Conservation (phyloP, 1,140 invertebrate genomes). For the Drosophila gunungcola region DNA sequence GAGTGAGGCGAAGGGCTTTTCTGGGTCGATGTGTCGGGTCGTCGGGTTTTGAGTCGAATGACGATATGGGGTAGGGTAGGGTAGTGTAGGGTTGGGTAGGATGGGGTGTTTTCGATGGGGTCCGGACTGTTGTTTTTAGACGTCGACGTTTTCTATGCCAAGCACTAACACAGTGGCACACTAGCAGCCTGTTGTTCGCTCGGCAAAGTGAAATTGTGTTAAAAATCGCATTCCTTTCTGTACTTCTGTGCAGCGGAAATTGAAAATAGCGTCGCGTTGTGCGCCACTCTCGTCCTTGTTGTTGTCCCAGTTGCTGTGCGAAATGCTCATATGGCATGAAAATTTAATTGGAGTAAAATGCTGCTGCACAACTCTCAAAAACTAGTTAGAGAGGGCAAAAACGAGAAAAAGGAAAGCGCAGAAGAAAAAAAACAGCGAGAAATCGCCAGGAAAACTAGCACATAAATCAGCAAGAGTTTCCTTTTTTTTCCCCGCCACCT, state of each 20-base stretch:
- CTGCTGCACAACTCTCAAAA: conserved; percentile 75
- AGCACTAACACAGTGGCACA: conserved; percentile 42
- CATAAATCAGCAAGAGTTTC: conserved; percentile 58
- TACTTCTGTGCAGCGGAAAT: conserved; percentile 70
- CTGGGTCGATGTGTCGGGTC: conserved; percentile 52
- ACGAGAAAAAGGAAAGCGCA: conserved; percentile 23
- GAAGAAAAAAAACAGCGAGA: conserved; percentile 17
- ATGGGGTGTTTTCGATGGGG: background rate
- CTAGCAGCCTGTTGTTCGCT: conserved; percentile 30
- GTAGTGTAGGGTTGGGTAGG: background rate
- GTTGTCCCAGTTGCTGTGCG: conserved; percentile 48
- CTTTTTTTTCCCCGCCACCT: conserved; percentile 20
- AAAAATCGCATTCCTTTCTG: conserved; percentile 71
- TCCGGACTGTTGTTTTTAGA: conserved; percentile 42
- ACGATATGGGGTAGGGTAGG: conserved; percentile 2
- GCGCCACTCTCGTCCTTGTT: conserved; percentile 54
- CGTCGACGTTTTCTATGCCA: conserved; percentile 64
- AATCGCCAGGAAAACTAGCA: conserved; percentile 34
- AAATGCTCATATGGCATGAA: conserved; percentile 80
- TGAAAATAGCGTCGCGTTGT: conserved; percentile 74
- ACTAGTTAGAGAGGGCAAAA: conserved; percentile 67
- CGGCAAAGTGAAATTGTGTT: conserved; percentile 69
- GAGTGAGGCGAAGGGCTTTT: conserved; percentile 40
- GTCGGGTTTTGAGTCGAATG: conserved; percentile 34
- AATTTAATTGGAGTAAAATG: conserved; percentile 82